Evolutionary conservation across 1,140 invertebrate genomes (phyloP).

Genomic region (Pygmarrhopalites habei): DNA sequence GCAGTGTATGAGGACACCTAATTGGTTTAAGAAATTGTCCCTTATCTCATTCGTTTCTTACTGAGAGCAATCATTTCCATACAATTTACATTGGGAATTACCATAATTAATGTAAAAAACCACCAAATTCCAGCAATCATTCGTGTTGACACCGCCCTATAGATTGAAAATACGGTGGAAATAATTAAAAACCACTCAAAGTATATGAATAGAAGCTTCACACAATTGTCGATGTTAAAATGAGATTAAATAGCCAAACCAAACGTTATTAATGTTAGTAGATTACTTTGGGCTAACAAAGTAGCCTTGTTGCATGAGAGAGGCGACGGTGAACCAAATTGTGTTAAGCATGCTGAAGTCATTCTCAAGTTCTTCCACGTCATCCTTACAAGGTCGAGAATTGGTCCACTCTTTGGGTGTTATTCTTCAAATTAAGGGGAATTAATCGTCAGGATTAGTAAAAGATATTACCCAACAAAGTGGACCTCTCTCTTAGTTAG

Average conservation of each 20-base stretch:
- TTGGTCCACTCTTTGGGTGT: constrained; percentile 6
- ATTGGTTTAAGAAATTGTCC: too few species aligned
- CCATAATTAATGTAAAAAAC: constrained; percentile 96
- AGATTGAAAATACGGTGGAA: too few species aligned
- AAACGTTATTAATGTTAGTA: too few species aligned
- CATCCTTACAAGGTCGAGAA: not conserved
- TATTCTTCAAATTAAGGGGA: too few species aligned
- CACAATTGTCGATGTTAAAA: not conserved
- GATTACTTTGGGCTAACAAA: not conserved
- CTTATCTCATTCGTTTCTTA: too few species aligned
- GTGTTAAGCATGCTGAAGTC: not conserved
- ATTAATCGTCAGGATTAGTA: too few species aligned
- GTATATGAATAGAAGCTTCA: not conserved
- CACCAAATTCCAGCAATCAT: constrained; percentile 71
- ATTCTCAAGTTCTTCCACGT: not conserved
- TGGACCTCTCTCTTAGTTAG: too few species aligned
- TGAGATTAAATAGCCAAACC: too few species aligned
- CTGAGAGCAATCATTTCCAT: too few species aligned
- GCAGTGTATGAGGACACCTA: constrained; percentile 93
- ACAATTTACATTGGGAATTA: too few species aligned
- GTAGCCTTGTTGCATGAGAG: not conserved
- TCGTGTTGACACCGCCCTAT: constrained; percentile 6
- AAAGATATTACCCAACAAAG: too few species aligned
- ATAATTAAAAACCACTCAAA: too few species aligned
- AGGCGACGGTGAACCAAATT: not conserved